A percentile compares a stretch with the other conserved stretches of the same genome.
These are phyloP conservation scores for Onychomys arenicola DNA, from an alignment of 2,797 vertebrate species.

Conservation along the genomic window DNA sequence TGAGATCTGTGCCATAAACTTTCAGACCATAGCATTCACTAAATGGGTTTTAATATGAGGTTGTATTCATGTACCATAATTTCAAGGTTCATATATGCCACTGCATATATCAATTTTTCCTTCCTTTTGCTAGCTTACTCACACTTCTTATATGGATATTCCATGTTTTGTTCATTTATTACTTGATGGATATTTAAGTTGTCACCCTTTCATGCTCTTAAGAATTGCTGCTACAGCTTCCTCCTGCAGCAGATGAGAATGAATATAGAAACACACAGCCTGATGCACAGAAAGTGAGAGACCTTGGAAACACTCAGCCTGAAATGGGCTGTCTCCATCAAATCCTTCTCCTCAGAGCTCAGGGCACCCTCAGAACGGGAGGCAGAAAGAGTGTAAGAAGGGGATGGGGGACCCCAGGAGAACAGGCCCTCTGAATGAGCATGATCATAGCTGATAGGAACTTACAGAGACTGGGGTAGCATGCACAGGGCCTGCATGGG, in stretches of 20 bases:
- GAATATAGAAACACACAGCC: neutral
- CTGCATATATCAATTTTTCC: neutral
- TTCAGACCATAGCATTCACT: neutral
- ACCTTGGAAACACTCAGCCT: neutral
- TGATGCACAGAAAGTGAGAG: neutral
- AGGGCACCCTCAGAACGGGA: neutral
- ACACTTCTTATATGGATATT: neutral
- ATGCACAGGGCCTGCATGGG: no score
- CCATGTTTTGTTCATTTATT: constrained; percentile 24
- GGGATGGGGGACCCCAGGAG: neutral
- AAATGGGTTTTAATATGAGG: neutral
- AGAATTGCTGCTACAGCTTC: neutral
- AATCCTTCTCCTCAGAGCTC: neutral
- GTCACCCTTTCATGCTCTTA: neutral
- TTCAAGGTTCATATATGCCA: neutral
- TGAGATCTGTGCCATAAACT: neutral
- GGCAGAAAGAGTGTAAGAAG: neutral
- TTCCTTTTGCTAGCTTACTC: constrained; percentile 26
- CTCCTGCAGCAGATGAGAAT: neutral
- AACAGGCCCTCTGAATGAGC: neutral
- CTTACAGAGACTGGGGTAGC: neutral
- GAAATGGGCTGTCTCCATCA: neutral
- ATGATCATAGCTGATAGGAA: neutral
- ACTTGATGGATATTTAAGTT: neutral
- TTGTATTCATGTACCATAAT: neutral